Evolutionary conservation across 2,797 vertebrate genomes (phyloP).

Genomic region (Mormyrus hasselquistii): DNA sequence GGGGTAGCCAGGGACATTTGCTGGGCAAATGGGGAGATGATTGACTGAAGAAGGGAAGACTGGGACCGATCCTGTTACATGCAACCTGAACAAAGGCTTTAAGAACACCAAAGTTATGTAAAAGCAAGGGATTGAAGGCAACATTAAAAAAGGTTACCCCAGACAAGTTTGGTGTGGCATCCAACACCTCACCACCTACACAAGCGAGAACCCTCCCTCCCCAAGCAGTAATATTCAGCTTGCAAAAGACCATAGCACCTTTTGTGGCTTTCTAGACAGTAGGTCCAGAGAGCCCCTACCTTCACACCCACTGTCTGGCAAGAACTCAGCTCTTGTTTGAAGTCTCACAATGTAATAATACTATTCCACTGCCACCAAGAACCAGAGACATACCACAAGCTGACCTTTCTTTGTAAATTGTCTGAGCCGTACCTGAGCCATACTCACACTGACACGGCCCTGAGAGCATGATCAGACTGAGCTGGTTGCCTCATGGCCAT

Average conservation of each 20-base stretch:
- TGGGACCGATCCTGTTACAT: not conserved
- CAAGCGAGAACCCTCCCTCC: not conserved
- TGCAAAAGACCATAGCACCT: not conserved
- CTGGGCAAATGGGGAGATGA: not conserved
- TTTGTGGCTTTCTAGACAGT: not conserved
- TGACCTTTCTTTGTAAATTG: not conserved
- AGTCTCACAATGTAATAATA: not conserved
- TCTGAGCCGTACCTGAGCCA: not conserved
- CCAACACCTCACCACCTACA: not conserved
- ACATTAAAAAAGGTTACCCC: not conserved
- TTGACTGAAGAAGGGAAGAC: not conserved
- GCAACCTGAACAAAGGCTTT: not conserved
- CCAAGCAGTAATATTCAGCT: not conserved
- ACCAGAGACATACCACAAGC: not conserved
- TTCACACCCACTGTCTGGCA: not conserved
- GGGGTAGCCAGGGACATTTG: not conserved
- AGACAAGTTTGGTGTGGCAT: not conserved
- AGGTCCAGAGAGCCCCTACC: not conserved
- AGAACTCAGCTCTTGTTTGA: not conserved
- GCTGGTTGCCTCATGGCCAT: not conserved
- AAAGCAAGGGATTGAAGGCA: not conserved
- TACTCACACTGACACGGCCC: not conserved
- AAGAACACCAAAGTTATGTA: not conserved
- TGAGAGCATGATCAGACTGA: not conserved
- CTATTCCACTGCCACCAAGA: not conserved